These are phyloP conservation scores for Neomicropteryx cornuta DNA, from an alignment of 1,140 invertebrate genomes.

Conservation along the genomic window DNA sequence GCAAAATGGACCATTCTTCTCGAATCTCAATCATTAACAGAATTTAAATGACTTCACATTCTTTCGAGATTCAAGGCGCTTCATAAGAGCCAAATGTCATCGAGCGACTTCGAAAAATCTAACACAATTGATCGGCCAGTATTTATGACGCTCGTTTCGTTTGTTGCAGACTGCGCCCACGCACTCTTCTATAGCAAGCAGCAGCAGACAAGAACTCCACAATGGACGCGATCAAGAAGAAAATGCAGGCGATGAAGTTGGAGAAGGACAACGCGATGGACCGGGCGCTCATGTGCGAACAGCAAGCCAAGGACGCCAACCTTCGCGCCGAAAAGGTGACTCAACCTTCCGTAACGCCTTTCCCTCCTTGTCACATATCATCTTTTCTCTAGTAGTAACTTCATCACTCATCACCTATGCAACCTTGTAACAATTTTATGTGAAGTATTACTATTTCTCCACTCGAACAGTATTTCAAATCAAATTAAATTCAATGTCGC, in stretches of 20 bases:
- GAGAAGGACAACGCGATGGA: conserved; percentile 98
- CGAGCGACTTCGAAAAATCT: too few species aligned
- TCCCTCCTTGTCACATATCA: too few species aligned
- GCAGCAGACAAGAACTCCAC: conserved; percentile 36
- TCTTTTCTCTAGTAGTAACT: too few species aligned
- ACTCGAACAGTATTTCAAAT: background rate
- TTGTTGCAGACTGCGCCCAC: background rate
- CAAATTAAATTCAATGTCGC: too few species aligned
- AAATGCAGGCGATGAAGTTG: conserved; percentile 99
- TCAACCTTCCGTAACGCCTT: background rate
- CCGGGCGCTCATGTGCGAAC: conserved; percentile 82
- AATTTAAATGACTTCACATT: too few species aligned
- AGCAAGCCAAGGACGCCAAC: conserved; percentile 89
- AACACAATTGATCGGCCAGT: too few species aligned
- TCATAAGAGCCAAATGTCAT: too few species aligned
- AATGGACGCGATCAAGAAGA: conserved; percentile 99
- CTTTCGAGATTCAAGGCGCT: too few species aligned
- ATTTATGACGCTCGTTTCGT: too few species aligned
- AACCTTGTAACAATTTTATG: background rate
- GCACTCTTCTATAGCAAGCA: conserved; percentile 16
- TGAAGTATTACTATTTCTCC: background rate
- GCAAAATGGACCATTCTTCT: too few species aligned
- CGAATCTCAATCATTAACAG: too few species aligned
- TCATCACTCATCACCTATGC: too few species aligned
- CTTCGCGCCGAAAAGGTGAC: conserved; percentile 82